Base-by-base conservation (phyloP, 2,113 vertebrate genomes). In the Oriolus oriolus region DNA sequence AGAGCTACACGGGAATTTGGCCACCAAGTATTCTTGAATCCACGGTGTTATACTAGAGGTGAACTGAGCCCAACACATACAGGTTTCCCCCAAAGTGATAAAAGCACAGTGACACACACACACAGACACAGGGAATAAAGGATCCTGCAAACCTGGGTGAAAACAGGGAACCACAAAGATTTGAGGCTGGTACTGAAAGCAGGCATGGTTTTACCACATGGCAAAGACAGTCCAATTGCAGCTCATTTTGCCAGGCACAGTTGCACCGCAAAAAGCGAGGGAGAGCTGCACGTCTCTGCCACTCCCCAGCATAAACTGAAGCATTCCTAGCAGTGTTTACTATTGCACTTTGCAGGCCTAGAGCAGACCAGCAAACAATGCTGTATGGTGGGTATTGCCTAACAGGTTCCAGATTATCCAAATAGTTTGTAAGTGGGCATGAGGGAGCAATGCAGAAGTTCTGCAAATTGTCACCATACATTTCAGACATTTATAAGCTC, bases 381-480 rank as follows among this genome's bases (percentile, higher is more conserved):
- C 64, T 15, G 80, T 17, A 61, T 8, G 68, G 79, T 92, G 73
- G 71, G 85, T 90, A 80, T 47, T 56, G 74, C 87, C 73, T 96
- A 94, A 96, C 91, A 81, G 73, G 64, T 89, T 95, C 96, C 95
- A 96, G 87, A 92, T 93, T 95, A 94, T 69, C 89, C 89, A 93
- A 94, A 92, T 54, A 92, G 83, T 57, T 66, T n/a, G 6, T 95
- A 96, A 95, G 91, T 92, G 61, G 91, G 86, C 94, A 95, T 89
- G 69, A 90, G 93, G 93, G 89, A 97, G 77, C 84, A 95, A 78
- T 91, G 80, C 56, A 80, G 60, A 81, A 90, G 86, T 92, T 91
- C 94, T 95, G 95, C 91, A 96, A 92, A 95, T 95, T 96, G 94
- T 92, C 96, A 95, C 95, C 94, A 84, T 56, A 63, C 89, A 56